Base-by-base conservation (phyloP, 2,888 invertebrate species). In the Cheilosia scutellata region DNA sequence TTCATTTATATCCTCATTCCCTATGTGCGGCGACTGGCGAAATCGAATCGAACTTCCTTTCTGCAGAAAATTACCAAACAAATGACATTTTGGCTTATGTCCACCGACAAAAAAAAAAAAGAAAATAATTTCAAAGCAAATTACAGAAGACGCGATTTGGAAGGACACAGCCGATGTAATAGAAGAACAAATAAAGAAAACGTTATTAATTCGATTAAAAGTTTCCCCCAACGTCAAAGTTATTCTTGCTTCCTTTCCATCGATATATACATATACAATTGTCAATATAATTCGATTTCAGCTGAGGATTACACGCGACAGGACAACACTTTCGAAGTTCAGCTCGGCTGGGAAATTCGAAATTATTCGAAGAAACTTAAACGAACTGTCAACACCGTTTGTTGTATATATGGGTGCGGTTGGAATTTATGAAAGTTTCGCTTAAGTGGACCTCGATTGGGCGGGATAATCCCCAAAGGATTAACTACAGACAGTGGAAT, bases 341-440 rank as follows among this genome's bases (percentile, higher is more conserved):
- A 11, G 1, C n/a, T 33, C 11, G 55, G 29, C 4, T 33, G 2
- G 16, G 49, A 63, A 49, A 13, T 62, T 40, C 55, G 31, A 55
- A 20, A 20, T 33, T 25, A 68, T 68, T 42, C 42, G n/a, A 62
- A 13, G 29, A 62, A 53, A 72, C 44, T 47, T 58, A 33, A 31
- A 6, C 57, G 4, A 44, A 57, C 68, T 68, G 68, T 57, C 66
- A 68, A 77, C 53, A 47, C 7, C 20, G 11, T 47, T 75, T 37
- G 40, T 13, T 47, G 27, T 57, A 4, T 4, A 27, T 25, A 5
- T 65, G 62, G 42, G 33, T 9, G 55, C 20, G 42, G 44, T 27
- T 13, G 60, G 70, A 16, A 57, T 66, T 84, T 65, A 79, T 79
- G 75, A 84, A 83, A 79, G 70, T 84, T 84, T 75, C 75, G 66